Base-by-base conservation (phyloP, 1,140 invertebrate genomes). In the Laodelphax striatellus region DNA sequence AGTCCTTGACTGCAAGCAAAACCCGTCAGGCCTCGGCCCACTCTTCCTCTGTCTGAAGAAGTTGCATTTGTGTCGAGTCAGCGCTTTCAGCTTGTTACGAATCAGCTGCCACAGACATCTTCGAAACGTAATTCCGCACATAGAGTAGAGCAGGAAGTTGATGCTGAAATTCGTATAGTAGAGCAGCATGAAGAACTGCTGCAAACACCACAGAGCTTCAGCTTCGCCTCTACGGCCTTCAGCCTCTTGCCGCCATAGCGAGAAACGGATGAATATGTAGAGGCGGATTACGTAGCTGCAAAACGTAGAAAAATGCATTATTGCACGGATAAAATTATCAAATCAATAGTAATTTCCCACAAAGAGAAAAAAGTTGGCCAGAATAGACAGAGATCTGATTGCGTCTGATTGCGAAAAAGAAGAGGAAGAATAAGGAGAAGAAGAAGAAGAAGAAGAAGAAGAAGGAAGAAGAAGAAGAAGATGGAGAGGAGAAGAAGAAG, bases 111-210 rank as follows among this genome's bases (percentile, higher is more conserved):
- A 73, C 14, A 80, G 67, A 63, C 77, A 80, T 22, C 76, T 71
- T 19, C 79, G 71, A 67, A 81, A 80, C 5, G 79, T 79, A 43
- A 76, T 74, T 1, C 79, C 79, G 62, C 77, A 80, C 72, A 79
- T 78, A 0, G 77, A 76, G 65, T 81, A 81, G 5, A 81, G 67
- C 5, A 80, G 68, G 63, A 81, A 81, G 67, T 81, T 80, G 61
- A 80, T 79, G 67, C 77, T 79, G 68, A 81, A 81, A 65, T 81
- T 79, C 2, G 79, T 81, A 66, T 81, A 81, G 62, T 79, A 80
- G 0, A 80, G 70, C 3, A 80, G 69, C 79, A 81, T 81, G 60
- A 77, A 79, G 55, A 79, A 76, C 61, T 80, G 79, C 46, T 81
- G 79, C 5, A 80, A 61, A 64, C 79, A 77, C 73, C 75, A 78